Evolutionary conservation across 2,113 vertebrate species (phyloP).

Genomic region (Motacilla tschutschensis): DNA sequence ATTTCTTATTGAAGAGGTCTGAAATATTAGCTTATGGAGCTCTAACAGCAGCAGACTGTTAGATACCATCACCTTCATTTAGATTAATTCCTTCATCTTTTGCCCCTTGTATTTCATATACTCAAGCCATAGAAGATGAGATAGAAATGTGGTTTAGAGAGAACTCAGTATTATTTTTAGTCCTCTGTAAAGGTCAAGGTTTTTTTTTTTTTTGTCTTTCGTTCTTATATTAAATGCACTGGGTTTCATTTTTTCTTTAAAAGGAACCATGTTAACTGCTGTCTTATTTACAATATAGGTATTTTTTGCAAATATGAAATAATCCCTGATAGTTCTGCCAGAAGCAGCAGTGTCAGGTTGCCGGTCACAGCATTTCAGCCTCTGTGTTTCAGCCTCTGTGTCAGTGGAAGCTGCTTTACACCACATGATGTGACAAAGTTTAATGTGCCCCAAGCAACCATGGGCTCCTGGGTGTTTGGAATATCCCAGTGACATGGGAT

Average conservation of each 20-base stretch:
- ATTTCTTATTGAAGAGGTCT: not conserved
- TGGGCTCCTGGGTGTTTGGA: not conserved
- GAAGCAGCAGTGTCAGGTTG: not conserved
- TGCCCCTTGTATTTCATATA: not conserved
- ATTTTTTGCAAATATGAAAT: not conserved
- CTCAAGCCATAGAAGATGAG: not conserved
- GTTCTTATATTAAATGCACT: not conserved
- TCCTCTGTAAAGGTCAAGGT: not conserved
- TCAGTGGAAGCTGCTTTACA: not conserved
- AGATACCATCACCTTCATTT: not conserved
- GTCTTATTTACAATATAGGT: not conserved
- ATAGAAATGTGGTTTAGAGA: not conserved
- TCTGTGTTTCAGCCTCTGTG: not conserved
- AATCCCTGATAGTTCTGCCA: not conserved
- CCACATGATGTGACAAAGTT: not conserved
- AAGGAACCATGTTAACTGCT: not conserved
- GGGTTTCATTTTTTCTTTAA: not conserved
- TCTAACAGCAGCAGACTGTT: not conserved
- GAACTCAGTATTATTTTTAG: not conserved
- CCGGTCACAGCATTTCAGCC: not conserved
- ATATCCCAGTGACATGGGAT: fast-evolving
- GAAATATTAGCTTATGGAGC: not conserved
- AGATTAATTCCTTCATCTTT: not conserved
- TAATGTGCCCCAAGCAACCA: not conserved
- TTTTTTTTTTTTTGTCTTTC: not conserved